Evolutionary conservation across 1,140 invertebrate genomes (phyloP), one percentile per base, ranked within the genome.

Genomic region (Halotydeus destructor): DNA sequence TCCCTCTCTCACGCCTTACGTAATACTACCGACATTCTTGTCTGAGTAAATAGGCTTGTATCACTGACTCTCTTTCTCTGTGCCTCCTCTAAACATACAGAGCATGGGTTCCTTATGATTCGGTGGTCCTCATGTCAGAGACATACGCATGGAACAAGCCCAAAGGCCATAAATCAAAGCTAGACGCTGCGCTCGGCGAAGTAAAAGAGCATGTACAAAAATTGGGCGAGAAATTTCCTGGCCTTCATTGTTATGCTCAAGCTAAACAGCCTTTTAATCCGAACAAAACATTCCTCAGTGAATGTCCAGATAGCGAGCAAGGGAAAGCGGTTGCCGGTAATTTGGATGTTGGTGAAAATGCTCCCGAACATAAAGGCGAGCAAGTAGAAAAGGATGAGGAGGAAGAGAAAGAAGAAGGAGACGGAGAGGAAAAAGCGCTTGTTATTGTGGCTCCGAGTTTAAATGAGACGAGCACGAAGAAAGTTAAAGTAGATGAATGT

Each of bases 41-140:
- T n/a, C n/a, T n/a, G n/a, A n/a, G 16, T 45, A 21, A 45, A 30
- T 22, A 27, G 23, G 34, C 23, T 6, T 38, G 22, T 37, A 31
- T n/a, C 28, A 14, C 19, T 26, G 25, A n/a, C 12, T 1, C 16
- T n/a, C 31, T 38, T 23, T 24, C 44, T 41, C 36, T 46, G 14
- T 35, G 44, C 36, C 11, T 1, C 6, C 2, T 33, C 24, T 24
- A n/a, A 33, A 26, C 25, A 47, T 52, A 6, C 47, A 63, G 69
- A 48, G 82, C 84, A 3, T 86, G 82, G 79, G 76, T 93, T 9
- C 71, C 79, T 0, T 64, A 73, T 0, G 75, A 74, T 48, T 77
- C 86, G 57, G 80, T 82, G 48, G 88, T 70, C 56, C 60, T 89
- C 16, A 60, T 69, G 43, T 86, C 77, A 49, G 76, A 76, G n/a